A percentile compares a stretch with the other conserved stretches of the same genome.
Conservation (phyloP, 2,113 vertebrate genomes). For the Lontra canadensis region DNA sequence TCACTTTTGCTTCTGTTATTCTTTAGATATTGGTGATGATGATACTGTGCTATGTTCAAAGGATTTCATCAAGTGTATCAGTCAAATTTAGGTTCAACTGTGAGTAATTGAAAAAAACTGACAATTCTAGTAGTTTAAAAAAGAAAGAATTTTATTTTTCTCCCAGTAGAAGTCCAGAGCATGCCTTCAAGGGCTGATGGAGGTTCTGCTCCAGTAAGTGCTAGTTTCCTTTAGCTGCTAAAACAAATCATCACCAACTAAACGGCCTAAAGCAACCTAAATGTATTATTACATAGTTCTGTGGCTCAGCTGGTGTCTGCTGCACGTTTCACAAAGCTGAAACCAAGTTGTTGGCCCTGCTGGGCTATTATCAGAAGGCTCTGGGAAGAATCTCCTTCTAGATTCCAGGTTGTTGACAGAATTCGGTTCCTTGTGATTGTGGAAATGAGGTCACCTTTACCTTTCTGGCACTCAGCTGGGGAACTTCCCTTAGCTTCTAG, state of each 20-base stretch:
- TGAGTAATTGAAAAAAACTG: neutral
- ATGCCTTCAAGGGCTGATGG: neutral
- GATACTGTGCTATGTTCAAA: neutral
- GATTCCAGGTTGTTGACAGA: neutral
- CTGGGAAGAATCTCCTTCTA: neutral
- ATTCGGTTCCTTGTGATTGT: neutral
- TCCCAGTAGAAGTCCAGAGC: neutral
- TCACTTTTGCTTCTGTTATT: neutral
- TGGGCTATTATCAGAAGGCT: neutral
- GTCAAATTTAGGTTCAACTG: slow-evolving; percentile 10
- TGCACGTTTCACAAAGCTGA: neutral
- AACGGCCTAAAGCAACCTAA: neutral
- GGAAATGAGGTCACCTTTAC: neutral
- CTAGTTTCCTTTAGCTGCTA: neutral
- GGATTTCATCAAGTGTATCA: neutral
- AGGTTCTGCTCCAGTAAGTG: neutral
- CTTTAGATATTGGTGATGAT: slow-evolving; percentile 5
- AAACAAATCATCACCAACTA: neutral
- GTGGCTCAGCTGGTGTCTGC: neutral
- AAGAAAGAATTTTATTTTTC: neutral
- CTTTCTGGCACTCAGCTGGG: neutral
- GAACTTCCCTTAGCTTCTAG: neutral
- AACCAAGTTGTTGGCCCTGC: neutral
- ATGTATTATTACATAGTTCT: neutral
- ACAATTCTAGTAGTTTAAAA: neutral